Evolutionary conservation across 2,888 invertebrate species (phyloP), one percentile per base, ranked within the genome.

Genomic region (Xestoiulus laeticollis): DNA sequence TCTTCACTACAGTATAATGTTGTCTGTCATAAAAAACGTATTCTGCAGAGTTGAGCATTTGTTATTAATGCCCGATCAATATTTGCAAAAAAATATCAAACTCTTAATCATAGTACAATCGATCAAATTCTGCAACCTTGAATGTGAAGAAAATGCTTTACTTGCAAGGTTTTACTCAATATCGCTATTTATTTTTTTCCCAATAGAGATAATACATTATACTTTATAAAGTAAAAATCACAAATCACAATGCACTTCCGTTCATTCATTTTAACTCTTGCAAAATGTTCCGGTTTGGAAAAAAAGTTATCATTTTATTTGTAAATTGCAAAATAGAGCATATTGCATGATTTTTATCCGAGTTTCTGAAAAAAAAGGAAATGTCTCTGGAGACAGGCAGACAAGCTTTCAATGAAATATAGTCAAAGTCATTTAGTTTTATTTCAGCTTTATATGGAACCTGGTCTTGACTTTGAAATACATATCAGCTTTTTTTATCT

Each of bases 381-480:
- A 68, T 26, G 68, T 68, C 68, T n/a, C 68, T 68, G 68, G 68
- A 68, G 68, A 68, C 68, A 68, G 59, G 10, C 48, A 48, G 14
- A 48, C 48, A 48, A 19, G 59, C 59, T 8, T 68, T 68, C 68
- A 26, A 1, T 68, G 68, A 68, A 68, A 68, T 68, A 68, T 68
- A 68, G 68, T 68, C 68, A 0, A 68, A 68, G 68, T 26, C 26
- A 26, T 68, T 68, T 68, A 68, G 26, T 68, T 68, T 26, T 68
- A 68, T 68, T 68, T 59, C 59, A 22, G 22, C 22, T 68, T 48
- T 48, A 48, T 48, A 48, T 19, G 68, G 26, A 68, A 26, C n/a
- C 68, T 68, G 68, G 68, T 68, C 68, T 68, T 68, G 68, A 68
- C 68, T 68, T 68, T 68, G 68, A 68, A 68, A 68, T 68, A 26